phyloP scores from a whole-genome alignment of 1,140 invertebrate genomes.

The Hylyphantes graminicola region DNA sequence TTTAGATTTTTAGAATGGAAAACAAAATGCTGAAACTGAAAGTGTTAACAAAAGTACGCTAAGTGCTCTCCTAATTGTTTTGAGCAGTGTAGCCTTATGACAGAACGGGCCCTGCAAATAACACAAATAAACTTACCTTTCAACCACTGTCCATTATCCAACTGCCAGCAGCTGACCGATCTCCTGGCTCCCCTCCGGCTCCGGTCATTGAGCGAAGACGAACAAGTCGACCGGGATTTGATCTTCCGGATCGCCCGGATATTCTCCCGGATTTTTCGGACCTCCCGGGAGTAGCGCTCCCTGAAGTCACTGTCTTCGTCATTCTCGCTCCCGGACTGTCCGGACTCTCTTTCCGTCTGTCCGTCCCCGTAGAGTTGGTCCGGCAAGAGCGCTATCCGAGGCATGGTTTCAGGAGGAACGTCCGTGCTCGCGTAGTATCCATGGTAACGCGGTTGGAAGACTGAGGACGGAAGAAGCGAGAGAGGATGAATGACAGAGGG shows the following conservation, averaged over 20 bases:
- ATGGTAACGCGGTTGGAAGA: slow-evolving; percentile 41
- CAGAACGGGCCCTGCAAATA: no score
- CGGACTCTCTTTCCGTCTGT: neutral
- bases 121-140: slow-evolving; percentile 36
- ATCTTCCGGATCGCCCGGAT: slow-evolving; percentile 51
- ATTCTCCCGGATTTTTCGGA: slow-evolving; percentile 53
- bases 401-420: slow-evolving; percentile 18
- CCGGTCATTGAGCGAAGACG: slow-evolving; percentile 20
- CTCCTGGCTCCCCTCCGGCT: slow-evolving; percentile 10
- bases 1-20: no score
- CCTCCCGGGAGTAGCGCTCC: slow-evolving; percentile 47
- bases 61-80: no score
- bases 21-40: no score
- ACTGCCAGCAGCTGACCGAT: slow-evolving; percentile 46
- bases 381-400: slow-evolving; percentile 41
- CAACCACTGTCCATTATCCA: slow-evolving; percentile 24
- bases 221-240: slow-evolving; percentile 43
- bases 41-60: no score
- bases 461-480: neutral
- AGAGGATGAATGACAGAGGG: neutral
- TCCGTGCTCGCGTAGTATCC: neutral
- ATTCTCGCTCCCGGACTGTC: slow-evolving; percentile 6
- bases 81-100: no score
- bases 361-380: slow-evolving; percentile 52
- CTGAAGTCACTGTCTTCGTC: slow-evolving; percentile 8